These are phyloP conservation scores for Cyrtodaria siliqua DNA, from an alignment of 2,888 invertebrate species.

Conservation along the genomic window DNA sequence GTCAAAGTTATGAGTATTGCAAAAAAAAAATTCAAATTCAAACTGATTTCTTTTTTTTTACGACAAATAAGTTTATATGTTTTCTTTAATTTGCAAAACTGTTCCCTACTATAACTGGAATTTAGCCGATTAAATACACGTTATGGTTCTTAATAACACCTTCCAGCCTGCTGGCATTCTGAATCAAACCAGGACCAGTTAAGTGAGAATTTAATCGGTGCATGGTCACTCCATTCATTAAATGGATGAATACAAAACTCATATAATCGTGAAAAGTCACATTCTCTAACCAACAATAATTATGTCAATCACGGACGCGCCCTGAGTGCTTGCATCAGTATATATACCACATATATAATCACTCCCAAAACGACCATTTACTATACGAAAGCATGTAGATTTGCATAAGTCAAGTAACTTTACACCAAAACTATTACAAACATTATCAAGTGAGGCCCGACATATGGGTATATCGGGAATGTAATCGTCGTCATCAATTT, in stretches of 20 bases:
- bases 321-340: not conserved
- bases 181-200: no score
- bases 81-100: no score
- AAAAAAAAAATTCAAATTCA: no score
- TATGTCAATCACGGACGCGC: constrained; percentile 1
- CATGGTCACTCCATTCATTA: constrained; percentile 2
- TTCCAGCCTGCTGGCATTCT: no score
- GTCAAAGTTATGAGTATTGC: no score
- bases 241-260: not conserved
- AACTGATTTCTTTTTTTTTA: no score
- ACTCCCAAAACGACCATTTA: not conserved
- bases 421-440: not conserved
- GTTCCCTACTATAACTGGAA: no score
- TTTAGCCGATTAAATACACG: no score
- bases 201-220: no score
- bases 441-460: not conserved
- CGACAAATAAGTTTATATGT: no score
- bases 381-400: not conserved
- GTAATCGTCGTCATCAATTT: constrained; percentile 9
- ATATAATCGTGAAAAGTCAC: not conserved
- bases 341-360: not conserved
- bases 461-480: constrained; percentile 1
- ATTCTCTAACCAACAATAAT: not conserved
- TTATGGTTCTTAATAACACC: no score
- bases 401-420: not conserved